Conservation (phyloP, 2,113 vertebrate species). For the Ranitomeya imitator region DNA sequence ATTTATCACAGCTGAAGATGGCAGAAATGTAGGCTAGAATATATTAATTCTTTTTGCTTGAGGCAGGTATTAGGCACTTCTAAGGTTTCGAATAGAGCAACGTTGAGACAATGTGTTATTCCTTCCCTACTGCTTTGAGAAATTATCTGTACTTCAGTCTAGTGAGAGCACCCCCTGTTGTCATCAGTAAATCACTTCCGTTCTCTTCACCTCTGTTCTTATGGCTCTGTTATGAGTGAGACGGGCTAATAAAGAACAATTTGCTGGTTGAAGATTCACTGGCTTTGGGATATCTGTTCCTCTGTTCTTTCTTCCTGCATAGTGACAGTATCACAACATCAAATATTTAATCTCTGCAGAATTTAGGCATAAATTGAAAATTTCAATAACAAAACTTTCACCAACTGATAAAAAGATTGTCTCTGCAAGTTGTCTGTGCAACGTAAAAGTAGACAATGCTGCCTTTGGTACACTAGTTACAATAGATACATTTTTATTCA, state of each 20-base stretch:
- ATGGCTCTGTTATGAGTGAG: constrained; percentile 79
- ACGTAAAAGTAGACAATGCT: not conserved
- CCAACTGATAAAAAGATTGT: constrained; percentile 45
- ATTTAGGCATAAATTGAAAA: constrained; percentile 64
- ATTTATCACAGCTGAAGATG: constrained; percentile 83
- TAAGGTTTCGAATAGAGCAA: constrained; percentile 77
- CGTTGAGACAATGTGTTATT: constrained; percentile 75
- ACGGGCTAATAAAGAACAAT: constrained; percentile 80
- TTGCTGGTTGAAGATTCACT: constrained; percentile 73
- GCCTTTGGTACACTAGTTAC: not conserved
- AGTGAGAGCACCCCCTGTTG: constrained; percentile 81
- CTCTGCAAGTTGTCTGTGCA: not conserved
- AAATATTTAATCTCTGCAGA: constrained; percentile 65
- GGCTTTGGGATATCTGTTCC: constrained; percentile 65
- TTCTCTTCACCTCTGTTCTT: constrained; percentile 66
- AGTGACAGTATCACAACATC: constrained; percentile 69
- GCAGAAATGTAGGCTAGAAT: constrained; percentile 73
- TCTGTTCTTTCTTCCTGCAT: constrained; percentile 67
- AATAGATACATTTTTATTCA: not conserved
- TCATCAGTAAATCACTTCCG: constrained; percentile 78
- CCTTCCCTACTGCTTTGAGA: constrained; percentile 76
- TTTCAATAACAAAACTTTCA: constrained; percentile 60
- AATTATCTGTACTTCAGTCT: constrained; percentile 77
- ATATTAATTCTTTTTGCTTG: constrained; percentile 82
- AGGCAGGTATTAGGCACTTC: constrained; percentile 83